Evolutionary conservation across 2,888 invertebrate genomes (phyloP), one percentile per base, ranked within the genome.

Genomic region (Brachyptera risi): DNA sequence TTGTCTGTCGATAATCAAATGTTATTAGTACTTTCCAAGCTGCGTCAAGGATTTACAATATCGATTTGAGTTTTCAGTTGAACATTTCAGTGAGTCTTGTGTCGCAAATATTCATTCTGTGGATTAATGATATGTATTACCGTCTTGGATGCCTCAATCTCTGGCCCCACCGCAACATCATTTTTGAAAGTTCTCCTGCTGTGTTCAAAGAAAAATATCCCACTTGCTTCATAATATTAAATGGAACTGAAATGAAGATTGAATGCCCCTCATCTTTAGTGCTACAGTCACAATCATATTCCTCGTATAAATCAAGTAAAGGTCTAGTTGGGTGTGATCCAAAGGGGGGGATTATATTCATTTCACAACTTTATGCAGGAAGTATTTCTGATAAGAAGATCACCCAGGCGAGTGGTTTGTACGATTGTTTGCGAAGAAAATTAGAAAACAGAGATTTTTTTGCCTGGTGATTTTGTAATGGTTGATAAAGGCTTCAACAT

Each of bases 231-330:
- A 31, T 58, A n/a, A 58, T 44, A 24, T 27, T 58, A 11, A 47
- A 58, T 44, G 58, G 47, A 27, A 58, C 58, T 4, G 58, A 58
- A 35, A 49, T 58, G 47, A 58, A 44, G 27, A 58, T 58, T 13
- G 44, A 58, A 26, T 27, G 27, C 35, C 58, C 44, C 2, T 42
- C 58, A 19, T 58, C 58, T 13, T 47, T 58, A n/a, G 58, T 58
- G 27, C 21, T 58, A 19, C 44, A 58, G 19, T 58, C 47, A 15
- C 58, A 58, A 44, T 42, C 47, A 24, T 58, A 47, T 44, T 58
- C 58, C 4, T 24, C 21, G 13, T 47, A 58, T 31, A 58, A 58
- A 47, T 58, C 58, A 31, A 27, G 31, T 31, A 58, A 58, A 58
- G 58, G 44, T 4, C 15, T 51, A n/a, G 51, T 51, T 5, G 51